Base-by-base conservation (phyloP, 1,140 invertebrate species). In the Phortica variegata region DNA sequence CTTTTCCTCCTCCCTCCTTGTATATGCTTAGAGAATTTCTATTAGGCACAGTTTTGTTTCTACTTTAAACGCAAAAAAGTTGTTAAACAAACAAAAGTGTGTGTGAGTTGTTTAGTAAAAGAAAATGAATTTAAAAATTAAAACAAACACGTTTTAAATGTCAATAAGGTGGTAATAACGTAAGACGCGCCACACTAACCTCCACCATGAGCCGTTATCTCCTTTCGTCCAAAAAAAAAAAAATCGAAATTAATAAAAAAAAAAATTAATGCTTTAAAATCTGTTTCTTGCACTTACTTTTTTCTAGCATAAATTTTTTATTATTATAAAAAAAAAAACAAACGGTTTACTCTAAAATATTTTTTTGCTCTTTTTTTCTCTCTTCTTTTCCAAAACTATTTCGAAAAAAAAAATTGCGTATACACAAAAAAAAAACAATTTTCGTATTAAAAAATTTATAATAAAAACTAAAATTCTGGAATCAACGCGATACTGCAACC, bases 1-100 rank as follows among this genome's bases (percentile, higher is more conserved):
- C 61, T 62, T n/a, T n/a, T n/a, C n/a, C n/a, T n/a, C n/a, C n/a
- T n/a, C n/a, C n/a, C n/a, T 62, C 59, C 54, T 63, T 57, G 60
- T 62, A 71, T 72, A 71, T 71, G 66, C 66, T 71, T 71, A 68
- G 66, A 71, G 66, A 71, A 71, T 57, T 40, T 71, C 66, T 71
- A 71, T 71, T 71, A 63, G 63, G 60, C 61, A 65, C 50, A 65
- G 48, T 65, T 52, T 46, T 39, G 21, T 20, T 39, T 17, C n/a
- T n/a, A n/a, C n/a, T n/a, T 31, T 21, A 23, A 47, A 17, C 20
- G 31, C 8, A 20, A 21, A 38, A 37, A 32, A n/a, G n/a, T 33
- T 48, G 31, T 44, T 26, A 26, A 20, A 21, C 21, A 23, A 18
- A 41, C 19, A 10, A 21, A n/a, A n/a, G n/a, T n/a, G n/a, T n/a